phyloP scores from a whole-genome alignment of 64 coral and sea anemone genomes.

The Montipora efflorescens region DNA sequence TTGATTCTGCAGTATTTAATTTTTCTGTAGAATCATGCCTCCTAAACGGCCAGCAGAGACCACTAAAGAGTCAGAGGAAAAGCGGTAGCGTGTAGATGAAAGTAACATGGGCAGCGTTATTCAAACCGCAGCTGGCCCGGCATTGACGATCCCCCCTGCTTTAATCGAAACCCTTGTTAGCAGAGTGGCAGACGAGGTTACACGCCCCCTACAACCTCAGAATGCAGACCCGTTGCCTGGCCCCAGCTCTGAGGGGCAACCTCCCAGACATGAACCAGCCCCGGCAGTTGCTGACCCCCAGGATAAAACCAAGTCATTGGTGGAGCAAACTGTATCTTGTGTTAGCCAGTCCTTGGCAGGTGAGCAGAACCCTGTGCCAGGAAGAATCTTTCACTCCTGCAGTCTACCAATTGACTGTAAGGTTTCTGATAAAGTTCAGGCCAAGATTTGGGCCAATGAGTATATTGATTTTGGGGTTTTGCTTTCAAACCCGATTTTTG shows the following conservation, averaged over 20 bases:
- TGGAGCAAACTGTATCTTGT: too few relatives aligned
- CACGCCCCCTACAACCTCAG: neutral
- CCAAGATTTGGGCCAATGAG: neutral
- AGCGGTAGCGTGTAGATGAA: neutral
- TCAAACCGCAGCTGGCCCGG: neutral
- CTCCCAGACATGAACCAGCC: neutral
- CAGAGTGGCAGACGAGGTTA: neutral
- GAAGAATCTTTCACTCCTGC: neutral
- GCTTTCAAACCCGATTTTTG: neutral
- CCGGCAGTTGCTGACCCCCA: neutral
- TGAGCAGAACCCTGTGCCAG: neutral
- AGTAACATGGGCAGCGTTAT: neutral
- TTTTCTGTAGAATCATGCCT: conserved; percentile 14
- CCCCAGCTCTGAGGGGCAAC: neutral
- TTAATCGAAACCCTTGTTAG: neutral
- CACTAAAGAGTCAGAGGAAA: neutral
- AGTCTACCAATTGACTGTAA: neutral
- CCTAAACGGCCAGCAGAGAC: neutral
- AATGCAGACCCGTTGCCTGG: neutral
- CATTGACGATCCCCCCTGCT: neutral
- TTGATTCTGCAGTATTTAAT: neutral
- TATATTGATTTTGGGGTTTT: neutral
- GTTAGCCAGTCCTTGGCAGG: too few relatives aligned
- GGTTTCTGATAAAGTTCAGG: neutral
- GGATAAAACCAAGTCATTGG: neutral